These are phyloP conservation scores for Sylvicola cinctus DNA, from an alignment of 2,888 invertebrate species.

Conservation along the genomic window DNA sequence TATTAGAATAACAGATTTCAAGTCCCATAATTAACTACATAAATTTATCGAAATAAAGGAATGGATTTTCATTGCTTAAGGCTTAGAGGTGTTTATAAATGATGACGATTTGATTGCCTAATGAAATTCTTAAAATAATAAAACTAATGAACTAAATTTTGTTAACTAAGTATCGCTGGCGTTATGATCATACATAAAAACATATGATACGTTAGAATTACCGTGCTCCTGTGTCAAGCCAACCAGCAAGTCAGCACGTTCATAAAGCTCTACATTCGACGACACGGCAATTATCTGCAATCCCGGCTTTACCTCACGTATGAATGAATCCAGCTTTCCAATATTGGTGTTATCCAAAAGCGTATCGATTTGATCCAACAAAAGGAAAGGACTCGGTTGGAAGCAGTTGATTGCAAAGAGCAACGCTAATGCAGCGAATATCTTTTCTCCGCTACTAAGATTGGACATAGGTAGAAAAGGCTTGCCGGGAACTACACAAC, in stretches of 20 bases:
- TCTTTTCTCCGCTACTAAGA: slow-evolving; percentile 97
- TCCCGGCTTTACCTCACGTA: slow-evolving; percentile 69
- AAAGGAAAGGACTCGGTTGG: slow-evolving; percentile 98
- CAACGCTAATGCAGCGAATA: slow-evolving; percentile 91
- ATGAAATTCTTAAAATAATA: too few species aligned
- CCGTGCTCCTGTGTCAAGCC: slow-evolving; percentile 76
- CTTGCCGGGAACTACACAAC: slow-evolving; percentile 98
- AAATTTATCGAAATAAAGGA: too few species aligned
- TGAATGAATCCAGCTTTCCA: slow-evolving; percentile 95
- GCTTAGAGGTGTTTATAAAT: too few species aligned
- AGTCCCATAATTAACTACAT: too few species aligned
- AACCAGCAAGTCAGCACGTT: slow-evolving; percentile 89
- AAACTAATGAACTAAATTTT: too few species aligned
- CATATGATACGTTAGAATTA: too few species aligned
- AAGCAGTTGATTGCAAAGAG: slow-evolving; percentile 96
- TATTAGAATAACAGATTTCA: too few species aligned
- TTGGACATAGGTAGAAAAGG: slow-evolving; percentile 99
- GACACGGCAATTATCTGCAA: slow-evolving; percentile 98
- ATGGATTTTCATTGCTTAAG: too few species aligned
- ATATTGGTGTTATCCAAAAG: slow-evolving; percentile 99
- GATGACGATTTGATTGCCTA: too few species aligned
- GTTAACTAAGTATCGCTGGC: too few species aligned
- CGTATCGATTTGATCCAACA: slow-evolving; percentile 98
- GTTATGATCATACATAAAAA: too few species aligned
- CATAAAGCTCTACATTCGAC: slow-evolving; percentile 98